These are phyloP conservation scores for Poecilia picta DNA, from an alignment of 2,797 vertebrate genomes.

Conservation along the genomic window DNA sequence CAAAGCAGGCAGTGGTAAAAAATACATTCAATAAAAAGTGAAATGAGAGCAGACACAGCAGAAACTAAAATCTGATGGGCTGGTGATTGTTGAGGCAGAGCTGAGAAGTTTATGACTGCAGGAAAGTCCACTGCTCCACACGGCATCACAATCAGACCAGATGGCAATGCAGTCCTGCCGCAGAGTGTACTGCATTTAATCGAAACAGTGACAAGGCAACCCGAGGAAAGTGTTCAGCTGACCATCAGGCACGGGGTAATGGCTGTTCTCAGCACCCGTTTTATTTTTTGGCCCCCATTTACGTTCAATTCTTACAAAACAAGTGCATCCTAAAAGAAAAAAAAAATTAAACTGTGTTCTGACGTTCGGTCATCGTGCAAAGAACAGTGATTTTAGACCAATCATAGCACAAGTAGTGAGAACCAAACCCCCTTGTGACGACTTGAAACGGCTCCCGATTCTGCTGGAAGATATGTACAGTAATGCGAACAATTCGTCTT, in stretches of 20 bases:
- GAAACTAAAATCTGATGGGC: conserved; percentile 13
- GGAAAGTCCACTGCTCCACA: conserved; percentile 18
- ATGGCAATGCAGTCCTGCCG: conserved; percentile 42
- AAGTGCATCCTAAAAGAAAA: not conserved
- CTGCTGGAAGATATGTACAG: conserved; percentile 37
- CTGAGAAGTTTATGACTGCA: conserved; percentile 28
- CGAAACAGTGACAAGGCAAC: conserved; percentile 60
- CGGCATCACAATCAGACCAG: conserved; percentile 18
- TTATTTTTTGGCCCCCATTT: conserved; percentile 51
- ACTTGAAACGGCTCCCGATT: conserved; percentile 12
- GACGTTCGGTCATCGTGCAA: conserved; percentile 33
- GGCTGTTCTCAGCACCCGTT: conserved; percentile 56
- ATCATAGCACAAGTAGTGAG: conserved; percentile 23
- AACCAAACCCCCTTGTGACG: conserved; percentile 24
- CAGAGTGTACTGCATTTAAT: conserved; percentile 41
- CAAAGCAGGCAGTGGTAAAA: conserved; percentile 25
- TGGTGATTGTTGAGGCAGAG: conserved; percentile 50
- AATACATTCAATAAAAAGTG: conserved; percentile 73
- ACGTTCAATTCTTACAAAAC: conserved; percentile 7
- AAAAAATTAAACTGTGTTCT: conserved; percentile 18
- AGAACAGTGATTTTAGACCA: conserved; percentile 17
- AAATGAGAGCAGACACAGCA: conserved; percentile 5
- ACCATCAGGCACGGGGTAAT: conserved; percentile 63
- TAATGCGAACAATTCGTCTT: conserved; percentile 4
- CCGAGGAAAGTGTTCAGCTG: conserved; percentile 45